Evolutionary conservation across 2,888 invertebrate genomes (phyloP), one percentile per base, ranked within the genome.

Genomic region (Cheilosia variabilis): DNA sequence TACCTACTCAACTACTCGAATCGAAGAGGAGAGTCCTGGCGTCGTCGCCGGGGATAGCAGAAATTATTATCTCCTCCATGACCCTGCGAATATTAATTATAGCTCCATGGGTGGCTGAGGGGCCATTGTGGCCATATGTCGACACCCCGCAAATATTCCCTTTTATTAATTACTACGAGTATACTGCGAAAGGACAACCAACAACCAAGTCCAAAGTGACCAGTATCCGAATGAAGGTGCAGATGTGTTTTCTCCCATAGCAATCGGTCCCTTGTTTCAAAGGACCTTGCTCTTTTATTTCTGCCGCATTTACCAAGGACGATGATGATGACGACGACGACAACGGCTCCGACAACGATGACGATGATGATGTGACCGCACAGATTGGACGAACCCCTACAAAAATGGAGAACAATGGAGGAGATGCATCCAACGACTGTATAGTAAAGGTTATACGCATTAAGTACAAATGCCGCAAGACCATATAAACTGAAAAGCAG

Each of bases 31-130:
- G 78, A 69, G 72, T 78, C 72, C 65, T 71, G 69, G 27, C 53
- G 68, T 19, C 34, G 13, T 37, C 37, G 37, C 4, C 37, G 37
- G 47, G 31, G 34, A 60, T 66, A 31, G 47, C 50, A 17, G 41
- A 77, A 78, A 73, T 69, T 79, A 83, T 83, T 78, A 83, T 83
- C 83, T 83, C 57, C 68, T 62, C 50, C 78, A 79, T 83, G 73
- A 62, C 73, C 83, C 83, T 62, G 79, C 9, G 79, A 83, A 83
- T 83, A 83, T 83, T 83, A 83, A 83, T 83, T 83, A 83, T 83
- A 68, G 69, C 63, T 82, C 71, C 66, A 72, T 47, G 68, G 79
- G 55, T 63, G 65, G 55, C 60, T 60, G 53, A 69, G 43, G 69
- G 50, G 65, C 81, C 31, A 77, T 77, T 79, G 66, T 68, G 68